Evolutionary conservation across 2,113 vertebrate species (phyloP).

Genomic region (Bettongia penicillata): DNA sequence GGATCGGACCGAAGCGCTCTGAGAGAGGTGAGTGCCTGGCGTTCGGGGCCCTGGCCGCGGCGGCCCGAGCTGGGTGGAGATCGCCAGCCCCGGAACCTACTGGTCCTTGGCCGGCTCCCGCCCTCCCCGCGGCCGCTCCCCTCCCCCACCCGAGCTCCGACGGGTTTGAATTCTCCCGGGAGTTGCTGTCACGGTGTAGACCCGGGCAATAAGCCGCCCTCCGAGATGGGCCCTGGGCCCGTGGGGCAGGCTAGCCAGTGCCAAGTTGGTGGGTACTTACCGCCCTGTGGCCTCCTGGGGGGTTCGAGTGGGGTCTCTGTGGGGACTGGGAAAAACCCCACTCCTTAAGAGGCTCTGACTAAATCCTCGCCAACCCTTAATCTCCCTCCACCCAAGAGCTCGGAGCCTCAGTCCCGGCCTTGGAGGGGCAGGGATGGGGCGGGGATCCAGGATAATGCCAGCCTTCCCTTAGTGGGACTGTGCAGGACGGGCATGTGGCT

Average conservation of each 20-base stretch:
- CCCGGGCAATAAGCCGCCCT: not conserved
- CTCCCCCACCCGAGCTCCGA: conserved; percentile 36
- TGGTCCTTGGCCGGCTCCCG: not conserved
- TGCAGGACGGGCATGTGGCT: not conserved
- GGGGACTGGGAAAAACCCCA: not conserved
- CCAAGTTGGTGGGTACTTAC: not conserved
- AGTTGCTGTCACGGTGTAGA: conserved; percentile 43
- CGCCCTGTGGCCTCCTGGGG: not conserved
- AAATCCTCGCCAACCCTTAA: not conserved
- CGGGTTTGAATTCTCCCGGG: conserved; percentile 69
- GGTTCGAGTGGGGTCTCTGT: no score
- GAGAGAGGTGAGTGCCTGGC: conserved; percentile 69
- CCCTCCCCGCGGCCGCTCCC: conserved; percentile 35
- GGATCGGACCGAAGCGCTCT: conserved; percentile 66
- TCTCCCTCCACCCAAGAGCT: not conserved
- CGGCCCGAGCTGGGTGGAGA: conserved; percentile 13
- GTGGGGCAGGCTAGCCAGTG: not conserved
- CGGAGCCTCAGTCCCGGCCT: not conserved
- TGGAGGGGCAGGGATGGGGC: not conserved
- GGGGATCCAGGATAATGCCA: not conserved
- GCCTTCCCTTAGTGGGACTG: not conserved
- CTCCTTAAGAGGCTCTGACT: not conserved
- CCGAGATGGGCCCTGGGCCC: not conserved
- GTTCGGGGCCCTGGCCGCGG: not conserved
- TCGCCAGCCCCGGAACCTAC: not conserved